Conservation (phyloP, 2,888 invertebrate species). For the Eledone cirrhosa region DNA sequence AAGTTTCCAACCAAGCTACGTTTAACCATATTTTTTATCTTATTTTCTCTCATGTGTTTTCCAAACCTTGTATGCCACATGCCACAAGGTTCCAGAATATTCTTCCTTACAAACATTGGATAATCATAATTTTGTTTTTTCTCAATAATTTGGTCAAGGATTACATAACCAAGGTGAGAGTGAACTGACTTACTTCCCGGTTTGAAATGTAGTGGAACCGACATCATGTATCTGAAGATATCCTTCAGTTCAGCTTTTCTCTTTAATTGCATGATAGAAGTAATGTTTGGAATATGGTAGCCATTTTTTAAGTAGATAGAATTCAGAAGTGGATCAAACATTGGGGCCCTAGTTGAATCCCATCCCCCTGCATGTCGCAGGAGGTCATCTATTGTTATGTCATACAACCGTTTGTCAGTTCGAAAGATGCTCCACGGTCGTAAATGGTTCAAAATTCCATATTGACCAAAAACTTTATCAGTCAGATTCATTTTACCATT, state of each 20-base stretch:
- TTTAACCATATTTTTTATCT: conserved; percentile 3
- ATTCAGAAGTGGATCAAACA: conserved; percentile 58
- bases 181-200: conserved; percentile 54
- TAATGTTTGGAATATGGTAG: conserved; percentile 51
- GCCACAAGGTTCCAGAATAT: conserved; percentile 52
- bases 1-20: conserved; percentile 5
- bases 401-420: conserved; percentile 49
- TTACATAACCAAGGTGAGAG: conserved; percentile 59
- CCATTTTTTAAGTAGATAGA: conserved; percentile 46
- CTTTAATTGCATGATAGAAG: conserved; percentile 43
- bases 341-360: conserved; percentile 49
- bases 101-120: conserved; percentile 50
- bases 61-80: conserved; percentile 62
- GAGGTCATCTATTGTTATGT: conserved; percentile 60
- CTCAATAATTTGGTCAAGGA: conserved; percentile 60
- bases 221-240: conserved; percentile 55
- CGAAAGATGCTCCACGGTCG: conserved; percentile 39
- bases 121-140: conserved; percentile 45
- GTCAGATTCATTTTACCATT: conserved; percentile 46
- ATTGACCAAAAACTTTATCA: conserved; percentile 52
- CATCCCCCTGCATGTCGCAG: conserved; percentile 60
- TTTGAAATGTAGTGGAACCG: conserved; percentile 48
- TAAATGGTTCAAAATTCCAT: conserved; percentile 45
- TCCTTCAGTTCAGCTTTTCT: conserved; percentile 41
- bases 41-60: neutral